Evolutionary conservation across 1,140 invertebrate genomes (phyloP), one percentile per base, ranked within the genome.

Genomic region (Hylyphantes graminicola): DNA sequence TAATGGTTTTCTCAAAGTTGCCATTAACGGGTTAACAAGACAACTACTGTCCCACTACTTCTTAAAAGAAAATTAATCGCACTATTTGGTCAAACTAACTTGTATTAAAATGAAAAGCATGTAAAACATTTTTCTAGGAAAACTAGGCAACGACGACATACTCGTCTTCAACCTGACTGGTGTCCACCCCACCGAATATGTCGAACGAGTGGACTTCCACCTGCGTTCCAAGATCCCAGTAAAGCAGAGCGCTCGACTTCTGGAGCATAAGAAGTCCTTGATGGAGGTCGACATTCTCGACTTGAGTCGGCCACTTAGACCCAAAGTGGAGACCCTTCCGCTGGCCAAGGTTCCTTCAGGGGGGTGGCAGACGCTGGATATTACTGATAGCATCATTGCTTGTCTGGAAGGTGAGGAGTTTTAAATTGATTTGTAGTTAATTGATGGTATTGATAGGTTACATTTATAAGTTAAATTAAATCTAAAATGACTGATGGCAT

Each of bases 111-210:
- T 35, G 35, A 35, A 35, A 35, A 35, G 5, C 35, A 35, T 35
- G 35, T n/a, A n/a, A 35, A 35, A 35, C 21, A 13, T 59, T 19
- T 54, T 55, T 72, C 12, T n/a, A 85, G 84, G 84, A 57, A 79
- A 59, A 17, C 54, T 85, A 35, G 84, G 74, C 3, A 77, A 17
- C 10, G 70, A 75, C 17, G 76, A 85, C 35, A 68, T 85, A 55
- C 21, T 90, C 74, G 81, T 90, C 11, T 90, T 90, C 87, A 90
- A 90, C 84, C 78, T 90, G 73, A 87, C 88, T 10, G 89, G 89
- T 0, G 76, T 90, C 7, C 70, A 82, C 59, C 75, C 87, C 5
- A 86, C 87, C 0, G 89, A 90, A 85, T 85, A 86, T 61, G 85
- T 90, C 11, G 81, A 90, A 15, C 87, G 87, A 67, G 90, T 89